Conservation (phyloP, 2,797 vertebrate genomes). For the Peromyscus attwateri region DNA sequence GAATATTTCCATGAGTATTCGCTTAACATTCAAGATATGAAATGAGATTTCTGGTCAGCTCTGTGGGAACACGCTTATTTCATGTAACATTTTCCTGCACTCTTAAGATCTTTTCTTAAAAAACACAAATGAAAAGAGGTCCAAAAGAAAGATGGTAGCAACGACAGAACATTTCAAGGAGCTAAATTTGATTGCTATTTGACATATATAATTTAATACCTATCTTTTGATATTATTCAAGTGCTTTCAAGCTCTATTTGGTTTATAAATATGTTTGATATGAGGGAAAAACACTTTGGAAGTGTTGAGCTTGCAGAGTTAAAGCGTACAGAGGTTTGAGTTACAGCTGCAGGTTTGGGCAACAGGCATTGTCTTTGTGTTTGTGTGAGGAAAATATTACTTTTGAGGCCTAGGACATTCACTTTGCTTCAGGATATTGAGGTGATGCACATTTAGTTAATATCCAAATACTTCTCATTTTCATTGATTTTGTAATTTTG, state of each 20-base stretch:
- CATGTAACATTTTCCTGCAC: not conserved
- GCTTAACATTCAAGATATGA: constrained; percentile 12
- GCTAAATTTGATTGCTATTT: not conserved
- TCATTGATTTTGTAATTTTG: constrained; percentile 14
- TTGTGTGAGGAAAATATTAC: not conserved
- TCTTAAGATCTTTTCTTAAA: constrained; percentile 15
- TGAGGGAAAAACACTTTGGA: not conserved
- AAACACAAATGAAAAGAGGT: not conserved
- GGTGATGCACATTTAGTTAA: not conserved
- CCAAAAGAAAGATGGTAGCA: not conserved
- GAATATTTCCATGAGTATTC: constrained; percentile 21
- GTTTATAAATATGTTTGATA: constrained; percentile 42
- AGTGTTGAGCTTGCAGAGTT: not conserved
- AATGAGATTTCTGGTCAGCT: not conserved
- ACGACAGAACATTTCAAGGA: constrained; percentile 24
- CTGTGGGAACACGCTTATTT: not conserved
- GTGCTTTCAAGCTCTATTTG: constrained; percentile 17
- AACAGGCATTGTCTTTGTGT: constrained; percentile 23
- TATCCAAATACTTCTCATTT: constrained; percentile 12
- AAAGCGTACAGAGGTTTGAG: constrained; percentile 7
- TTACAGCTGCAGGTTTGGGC: not conserved
- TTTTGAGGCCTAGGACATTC: not conserved
- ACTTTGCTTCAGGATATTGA: not conserved
- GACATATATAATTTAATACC: not conserved
- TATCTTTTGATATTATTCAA: not conserved